Base-by-base conservation (phyloP, 2,888 invertebrate genomes). In the Clepsis dumicolana region DNA sequence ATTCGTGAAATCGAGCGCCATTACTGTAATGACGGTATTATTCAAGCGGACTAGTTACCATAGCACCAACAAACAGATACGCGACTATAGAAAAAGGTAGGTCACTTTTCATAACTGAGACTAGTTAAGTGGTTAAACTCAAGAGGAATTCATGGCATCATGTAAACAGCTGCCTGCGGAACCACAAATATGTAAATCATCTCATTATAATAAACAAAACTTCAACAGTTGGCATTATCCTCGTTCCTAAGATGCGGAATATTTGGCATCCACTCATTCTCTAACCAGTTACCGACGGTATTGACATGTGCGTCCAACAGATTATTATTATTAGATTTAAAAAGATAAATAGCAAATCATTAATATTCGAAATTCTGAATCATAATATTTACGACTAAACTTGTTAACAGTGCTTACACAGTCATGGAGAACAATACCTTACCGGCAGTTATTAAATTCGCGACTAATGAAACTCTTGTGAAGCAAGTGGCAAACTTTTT, bases 151-250 rank as follows among this genome's bases (percentile, higher is more conserved):
- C 72, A 62, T 56, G 64, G 61, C 61, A 56, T 41, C 35, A 32
- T 57, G 60, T 53, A 71, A 69, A 62, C 75, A 65, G 71, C 60
- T 71, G 70, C 72, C 62, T n/a, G 70, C 74, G 80, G 82, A 85
- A 82, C 86, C 80, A 80, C 77, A 83, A 86, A 84, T 77, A 87
- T 83, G 82, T 81, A 87, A 88, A 90, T 87, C 77, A 77, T 74
- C 80, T 85, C 82, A 87, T 86, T 85, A 85, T 71, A 81, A 79
- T 77, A 85, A 85, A 83, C 82, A 82, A 81, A 84, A 80, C 80
- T 75, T 72, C 65, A 77, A 77, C 74, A 75, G 78, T 80, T 62
- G 73, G 60, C 71, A 61, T 79, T 64, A 68, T 68, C 64, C 63
- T 68, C 81, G 83, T 82, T 82, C 82, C 80, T 84, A 74, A 80